Evolutionary conservation across 2,797 vertebrate species (phyloP), one percentile per base, ranked within the genome.

Genomic region (Orientallactaga sibirica): DNA sequence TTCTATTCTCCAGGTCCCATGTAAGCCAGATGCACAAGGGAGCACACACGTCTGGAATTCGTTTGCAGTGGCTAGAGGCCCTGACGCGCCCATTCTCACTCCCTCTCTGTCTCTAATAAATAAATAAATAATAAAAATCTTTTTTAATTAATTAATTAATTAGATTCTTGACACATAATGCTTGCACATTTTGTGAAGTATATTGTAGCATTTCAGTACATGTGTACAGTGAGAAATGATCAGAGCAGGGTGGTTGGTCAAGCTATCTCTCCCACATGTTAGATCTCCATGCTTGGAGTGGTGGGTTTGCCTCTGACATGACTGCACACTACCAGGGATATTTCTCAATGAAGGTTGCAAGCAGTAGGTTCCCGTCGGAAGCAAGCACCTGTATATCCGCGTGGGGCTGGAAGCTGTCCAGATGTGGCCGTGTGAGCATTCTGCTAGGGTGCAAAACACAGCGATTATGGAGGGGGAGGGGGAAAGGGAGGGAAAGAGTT

Each of bases 231-330:
- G 24, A 24, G 25, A 48, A 27, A 68, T 3, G 52, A 37, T 20
- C 37, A 83, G 71, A 29, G 48, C 14, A 19, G 2, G 18, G 27
- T 66, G 33, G 5, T 25, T 20, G 33, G 10, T 8, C 1, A 18
- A 24, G 5, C 25, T 9, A 8, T 43, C 15, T 20, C 75, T n/a
- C 33, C 27, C 55, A 6, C 61, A 75, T 62, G 22, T 41, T 33
- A 79, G 80, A 24, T 11, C 33, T 5, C 52, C 9, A 0, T 8
- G 67, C 0, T 0, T 0, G 0, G 11, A 2, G 33, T 37, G 29
- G 62, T 4, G 80, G 41, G 2, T 62, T 52, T 73, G 27, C 55
- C 43, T 70, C 52, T 61, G 62, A 68, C 33, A 11, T 4, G 43
- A 37, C 78, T 66, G 76, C 71, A 66, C 24, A 22, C 16, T 2